Conservation (phyloP, 2,797 vertebrate species). For the Dicrostonyx torquatus region DNA sequence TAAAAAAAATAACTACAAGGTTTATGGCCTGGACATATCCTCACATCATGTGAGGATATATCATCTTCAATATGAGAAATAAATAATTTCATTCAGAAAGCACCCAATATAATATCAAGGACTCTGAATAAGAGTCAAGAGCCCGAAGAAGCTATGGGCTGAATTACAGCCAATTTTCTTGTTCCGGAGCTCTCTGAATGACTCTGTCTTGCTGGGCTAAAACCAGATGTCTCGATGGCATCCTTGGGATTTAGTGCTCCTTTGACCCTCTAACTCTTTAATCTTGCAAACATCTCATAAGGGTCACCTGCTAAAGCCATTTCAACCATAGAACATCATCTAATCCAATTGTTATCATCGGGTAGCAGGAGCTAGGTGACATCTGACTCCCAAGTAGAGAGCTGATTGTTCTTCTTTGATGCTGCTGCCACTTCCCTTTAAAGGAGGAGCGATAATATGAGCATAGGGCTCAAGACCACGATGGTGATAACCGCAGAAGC, state of each 20-base stretch:
- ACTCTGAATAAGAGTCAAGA: neutral
- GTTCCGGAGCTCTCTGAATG: neutral
- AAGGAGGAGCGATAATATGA: neutral
- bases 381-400: neutral
- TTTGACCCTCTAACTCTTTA: neutral
- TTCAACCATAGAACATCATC: neutral
- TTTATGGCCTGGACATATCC: neutral
- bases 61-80: neutral
- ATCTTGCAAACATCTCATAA: neutral
- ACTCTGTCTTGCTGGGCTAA: neutral
- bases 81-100: neutral
- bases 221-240: neutral
- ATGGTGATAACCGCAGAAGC: too few relatives aligned
- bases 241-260: neutral
- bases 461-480: too few relatives aligned
- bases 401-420: neutral
- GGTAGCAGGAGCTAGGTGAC: neutral
- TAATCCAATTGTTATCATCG: neutral
- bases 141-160: neutral
- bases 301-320: neutral
- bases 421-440: neutral
- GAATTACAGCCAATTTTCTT: neutral
- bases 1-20: neutral
- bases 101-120: neutral
- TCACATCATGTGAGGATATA: neutral